Conservation (phyloP, 2,888 invertebrate genomes). For the Periphyllus acericola region DNA sequence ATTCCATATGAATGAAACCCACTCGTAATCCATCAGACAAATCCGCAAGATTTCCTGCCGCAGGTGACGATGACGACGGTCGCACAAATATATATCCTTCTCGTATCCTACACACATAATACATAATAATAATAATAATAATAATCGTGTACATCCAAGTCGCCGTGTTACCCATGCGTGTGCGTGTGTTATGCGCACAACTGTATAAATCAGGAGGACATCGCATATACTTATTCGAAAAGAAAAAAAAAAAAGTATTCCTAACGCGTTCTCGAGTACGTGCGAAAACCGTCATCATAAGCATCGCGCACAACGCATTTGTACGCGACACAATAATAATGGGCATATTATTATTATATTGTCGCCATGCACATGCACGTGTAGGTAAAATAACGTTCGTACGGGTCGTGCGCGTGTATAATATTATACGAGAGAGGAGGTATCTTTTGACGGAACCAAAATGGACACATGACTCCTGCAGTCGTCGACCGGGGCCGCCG, state of each 20-base stretch:
- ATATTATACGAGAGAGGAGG: neutral
- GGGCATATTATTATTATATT: too few relatives aligned
- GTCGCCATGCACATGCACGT: too few relatives aligned
- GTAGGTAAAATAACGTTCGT: neutral
- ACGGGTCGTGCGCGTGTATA: neutral
- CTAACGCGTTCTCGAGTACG: neutral
- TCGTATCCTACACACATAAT: neutral
- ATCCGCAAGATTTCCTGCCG: constrained; percentile 39
- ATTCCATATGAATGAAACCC: constrained; percentile 41
- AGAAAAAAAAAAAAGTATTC: neutral
- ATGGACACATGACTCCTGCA: constrained; percentile 57
- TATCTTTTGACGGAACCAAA: constrained; percentile 46
- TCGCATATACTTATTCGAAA: neutral
- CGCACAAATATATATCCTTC: neutral
- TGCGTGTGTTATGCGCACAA: neutral
- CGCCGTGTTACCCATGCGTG: neutral
- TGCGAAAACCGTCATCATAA: constrained; percentile 41
- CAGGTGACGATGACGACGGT: neutral
- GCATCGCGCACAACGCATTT: constrained; percentile 8
- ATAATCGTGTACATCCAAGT: constrained; percentile 7
- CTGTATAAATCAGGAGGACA: neutral
- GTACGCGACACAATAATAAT: constrained; percentile 18
- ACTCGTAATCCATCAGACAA: constrained; percentile 42
- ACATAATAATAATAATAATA: constrained; percentile 6
- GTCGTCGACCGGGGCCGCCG: neutral